Percentiles rank a stretch among this genome's conserved stretches.
Conservation (phyloP, 1,140 invertebrate species). For the Pseudomyrmex concolor region DNA sequence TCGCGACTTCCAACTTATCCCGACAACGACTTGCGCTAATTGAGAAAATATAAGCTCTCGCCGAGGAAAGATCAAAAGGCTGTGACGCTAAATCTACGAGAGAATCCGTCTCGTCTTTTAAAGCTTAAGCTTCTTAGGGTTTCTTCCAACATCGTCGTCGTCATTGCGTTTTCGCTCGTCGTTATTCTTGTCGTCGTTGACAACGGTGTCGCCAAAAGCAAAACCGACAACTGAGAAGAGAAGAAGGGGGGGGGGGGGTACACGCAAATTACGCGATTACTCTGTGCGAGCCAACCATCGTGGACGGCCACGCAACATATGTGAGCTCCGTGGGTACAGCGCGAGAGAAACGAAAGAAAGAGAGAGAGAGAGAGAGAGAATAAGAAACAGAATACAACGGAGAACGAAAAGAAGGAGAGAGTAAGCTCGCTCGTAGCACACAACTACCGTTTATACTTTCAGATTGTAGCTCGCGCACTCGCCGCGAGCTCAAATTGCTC, state of each 20-base stretch:
- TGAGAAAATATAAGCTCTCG: slow-evolving; percentile 18
- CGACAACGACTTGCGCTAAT: neutral
- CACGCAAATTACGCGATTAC: slow-evolving; percentile 81
- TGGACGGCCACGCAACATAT: slow-evolving; percentile 57
- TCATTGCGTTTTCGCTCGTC: slow-evolving; percentile 24
- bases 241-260: slow-evolving; percentile 27
- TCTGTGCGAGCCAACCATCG: slow-evolving; percentile 69
- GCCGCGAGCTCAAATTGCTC: slow-evolving; percentile 73
- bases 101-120: neutral
- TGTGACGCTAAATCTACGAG: slow-evolving; percentile 7
- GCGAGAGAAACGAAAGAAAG: slow-evolving; percentile 42
- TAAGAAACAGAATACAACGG: slow-evolving; percentile 18
- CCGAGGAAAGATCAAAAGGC: slow-evolving; percentile 10
- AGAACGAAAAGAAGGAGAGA: slow-evolving; percentile 21
- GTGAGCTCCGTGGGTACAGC: slow-evolving; percentile 46
- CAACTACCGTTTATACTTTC: slow-evolving; percentile 78
- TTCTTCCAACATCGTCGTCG: neutral
- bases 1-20: neutral
- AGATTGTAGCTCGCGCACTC: slow-evolving; percentile 70
- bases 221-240: slow-evolving; percentile 7
- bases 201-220: slow-evolving; percentile 56
- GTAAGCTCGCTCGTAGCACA: slow-evolving; percentile 18
- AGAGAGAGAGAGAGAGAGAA: neutral
- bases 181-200: slow-evolving; percentile 42
- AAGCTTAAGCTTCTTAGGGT: neutral